Conservation (phyloP, 2,797 vertebrate species). For the Eospalax fontanierii region DNA sequence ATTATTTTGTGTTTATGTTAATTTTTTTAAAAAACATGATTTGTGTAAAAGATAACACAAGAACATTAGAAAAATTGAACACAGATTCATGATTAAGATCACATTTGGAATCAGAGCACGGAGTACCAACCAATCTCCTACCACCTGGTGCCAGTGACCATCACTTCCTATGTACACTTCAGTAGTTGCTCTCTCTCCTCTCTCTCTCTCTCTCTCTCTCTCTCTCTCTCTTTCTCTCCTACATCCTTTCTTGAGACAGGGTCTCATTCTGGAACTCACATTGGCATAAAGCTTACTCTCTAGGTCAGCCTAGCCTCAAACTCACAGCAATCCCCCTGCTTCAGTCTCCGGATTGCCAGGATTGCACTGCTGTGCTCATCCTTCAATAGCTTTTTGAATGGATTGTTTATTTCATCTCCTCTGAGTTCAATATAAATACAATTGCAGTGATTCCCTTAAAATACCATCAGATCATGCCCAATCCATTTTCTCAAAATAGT, state of each 20-base stretch:
- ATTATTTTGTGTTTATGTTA: too few relatives aligned
- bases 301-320: background rate
- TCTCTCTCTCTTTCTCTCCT: too few relatives aligned
- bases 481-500: constrained; percentile 7
- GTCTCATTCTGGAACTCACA: background rate
- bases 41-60: background rate
- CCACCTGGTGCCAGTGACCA: too few relatives aligned
- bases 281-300: background rate
- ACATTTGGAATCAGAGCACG: too few relatives aligned
- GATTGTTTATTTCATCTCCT: background rate
- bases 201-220: too few relatives aligned
- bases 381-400: background rate
- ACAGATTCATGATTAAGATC: background rate
- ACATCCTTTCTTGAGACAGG: background rate
- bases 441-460: background rate
- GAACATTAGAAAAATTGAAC: background rate
- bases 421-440: fast-evolving
- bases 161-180: too few relatives aligned
- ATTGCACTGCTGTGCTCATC: background rate
- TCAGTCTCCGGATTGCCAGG: background rate
- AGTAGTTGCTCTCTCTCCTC: background rate
- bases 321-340: background rate
- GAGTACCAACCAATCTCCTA: too few relatives aligned
- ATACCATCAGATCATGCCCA: background rate
- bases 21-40: too few relatives aligned